Conservation (phyloP, 2,797 vertebrate species). For the Gymnothorax javanicus region DNA sequence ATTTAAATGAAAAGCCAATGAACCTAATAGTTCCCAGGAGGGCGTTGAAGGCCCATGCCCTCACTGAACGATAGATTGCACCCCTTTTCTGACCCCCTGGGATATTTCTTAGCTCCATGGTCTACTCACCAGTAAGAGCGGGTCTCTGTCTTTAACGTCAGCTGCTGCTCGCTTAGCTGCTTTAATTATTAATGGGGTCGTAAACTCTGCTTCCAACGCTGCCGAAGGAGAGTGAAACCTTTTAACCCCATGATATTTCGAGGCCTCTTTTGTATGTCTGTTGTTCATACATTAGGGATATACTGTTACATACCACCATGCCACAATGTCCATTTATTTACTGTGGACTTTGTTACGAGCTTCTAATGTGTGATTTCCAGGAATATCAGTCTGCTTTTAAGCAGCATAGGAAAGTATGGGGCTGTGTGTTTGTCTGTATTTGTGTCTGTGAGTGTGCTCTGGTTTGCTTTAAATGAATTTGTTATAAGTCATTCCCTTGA, state of each 20-base stretch:
- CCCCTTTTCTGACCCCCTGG: not conserved
- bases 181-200: conserved; percentile 58
- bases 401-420: not conserved
- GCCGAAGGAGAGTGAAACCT: conserved; percentile 50
- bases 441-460: not conserved
- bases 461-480: not conserved
- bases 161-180: conserved; percentile 42
- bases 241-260: conserved; percentile 43
- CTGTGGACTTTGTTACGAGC: conserved; percentile 5
- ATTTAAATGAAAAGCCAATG: conserved; percentile 48
- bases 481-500: not conserved
- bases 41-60: conserved; percentile 11
- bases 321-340: conserved; percentile 31
- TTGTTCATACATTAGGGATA: not conserved
- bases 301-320: not conserved
- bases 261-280: conserved; percentile 28
- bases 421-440: not conserved
- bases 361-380: not conserved
- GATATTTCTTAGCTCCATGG: not conserved
- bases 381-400: not conserved
- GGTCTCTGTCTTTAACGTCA: conserved; percentile 40
- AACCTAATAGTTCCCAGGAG: conserved; percentile 35
- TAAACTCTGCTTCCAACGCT: conserved; percentile 52
- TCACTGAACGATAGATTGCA: not conserved
- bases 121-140: conserved; percentile 7